These are phyloP conservation scores for Amphipyra berbera DNA, from an alignment of 2,888 invertebrate species.

Conservation along the genomic window DNA sequence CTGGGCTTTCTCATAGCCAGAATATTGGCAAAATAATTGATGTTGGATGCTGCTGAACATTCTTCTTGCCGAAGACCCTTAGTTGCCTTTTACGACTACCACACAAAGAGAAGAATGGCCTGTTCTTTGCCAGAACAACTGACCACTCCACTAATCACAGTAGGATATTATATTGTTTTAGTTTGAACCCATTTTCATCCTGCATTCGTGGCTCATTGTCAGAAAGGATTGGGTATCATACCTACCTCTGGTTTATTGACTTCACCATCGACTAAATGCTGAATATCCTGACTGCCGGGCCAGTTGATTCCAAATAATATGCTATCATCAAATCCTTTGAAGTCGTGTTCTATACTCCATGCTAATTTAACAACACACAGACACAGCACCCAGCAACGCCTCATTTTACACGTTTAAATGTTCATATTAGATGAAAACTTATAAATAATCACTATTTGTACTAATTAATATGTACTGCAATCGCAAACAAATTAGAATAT, in stretches of 20 bases:
- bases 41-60: no score
- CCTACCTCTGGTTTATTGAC: slow-evolving; percentile 72
- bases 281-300: slow-evolving; percentile 87
- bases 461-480: background rate
- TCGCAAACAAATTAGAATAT: slow-evolving; percentile 43
- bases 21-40: no score
- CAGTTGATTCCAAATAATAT: slow-evolving; percentile 95
- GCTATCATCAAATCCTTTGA: slow-evolving; percentile 95
- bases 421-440: slow-evolving; percentile 53
- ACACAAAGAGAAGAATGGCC: no score
- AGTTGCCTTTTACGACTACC: no score
- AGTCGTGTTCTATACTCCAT: slow-evolving; percentile 88
- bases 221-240: slow-evolving; percentile 38
- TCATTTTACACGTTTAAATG: slow-evolving; percentile 67
- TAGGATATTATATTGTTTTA: no score
- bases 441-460: slow-evolving; percentile 22
- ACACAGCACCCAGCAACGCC: slow-evolving; percentile 65
- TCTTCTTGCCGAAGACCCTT: no score
- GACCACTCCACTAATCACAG: no score
- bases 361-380: slow-evolving; percentile 66
- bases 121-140: no score
- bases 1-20: no score
- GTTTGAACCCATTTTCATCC: background rate
- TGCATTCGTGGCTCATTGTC: background rate
- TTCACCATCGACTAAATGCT: slow-evolving; percentile 72